phyloP scores from a whole-genome alignment of 2,113 vertebrate species.

The Prolemur simus region DNA sequence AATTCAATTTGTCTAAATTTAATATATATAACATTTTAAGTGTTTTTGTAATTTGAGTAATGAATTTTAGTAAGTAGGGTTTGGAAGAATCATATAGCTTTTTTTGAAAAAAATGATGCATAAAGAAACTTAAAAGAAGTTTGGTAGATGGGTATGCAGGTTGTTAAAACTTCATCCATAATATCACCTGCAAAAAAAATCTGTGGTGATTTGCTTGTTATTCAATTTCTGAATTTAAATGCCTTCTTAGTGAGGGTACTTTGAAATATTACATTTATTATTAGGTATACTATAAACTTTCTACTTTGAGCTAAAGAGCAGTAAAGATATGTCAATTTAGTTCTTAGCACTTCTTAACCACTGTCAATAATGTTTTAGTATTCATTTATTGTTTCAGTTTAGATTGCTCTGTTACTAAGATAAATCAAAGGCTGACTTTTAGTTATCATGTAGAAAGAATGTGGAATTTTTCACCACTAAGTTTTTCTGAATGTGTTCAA shows the following conservation, averaged over 20 bases:
- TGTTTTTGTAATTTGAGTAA: not conserved
- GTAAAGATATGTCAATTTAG: not conserved
- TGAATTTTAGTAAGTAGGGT: not conserved
- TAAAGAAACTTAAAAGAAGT: not conserved
- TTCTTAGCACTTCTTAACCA: not conserved
- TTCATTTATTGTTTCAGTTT: not conserved
- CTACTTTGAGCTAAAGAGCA: not conserved
- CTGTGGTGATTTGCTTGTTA: not conserved
- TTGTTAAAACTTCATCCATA: not conserved
- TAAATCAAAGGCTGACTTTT: not conserved
- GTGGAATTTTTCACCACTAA: not conserved
- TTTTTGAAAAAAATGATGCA: not conserved
- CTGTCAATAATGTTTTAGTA: not conserved
- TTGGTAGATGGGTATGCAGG: not conserved
- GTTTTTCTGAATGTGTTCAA: not conserved
- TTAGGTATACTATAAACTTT: not conserved
- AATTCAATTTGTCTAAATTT: not conserved
- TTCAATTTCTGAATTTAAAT: not conserved
- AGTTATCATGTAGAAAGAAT: not conserved
- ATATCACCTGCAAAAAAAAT: not conserved
- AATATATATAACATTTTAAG: not conserved
- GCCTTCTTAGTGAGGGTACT: not conserved
- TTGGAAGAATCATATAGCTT: not conserved
- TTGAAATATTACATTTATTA: not conserved
- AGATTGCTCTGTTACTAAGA: not conserved